phyloP scores from a whole-genome alignment of 2,113 vertebrate genomes.

The Vidua chalybeata region DNA sequence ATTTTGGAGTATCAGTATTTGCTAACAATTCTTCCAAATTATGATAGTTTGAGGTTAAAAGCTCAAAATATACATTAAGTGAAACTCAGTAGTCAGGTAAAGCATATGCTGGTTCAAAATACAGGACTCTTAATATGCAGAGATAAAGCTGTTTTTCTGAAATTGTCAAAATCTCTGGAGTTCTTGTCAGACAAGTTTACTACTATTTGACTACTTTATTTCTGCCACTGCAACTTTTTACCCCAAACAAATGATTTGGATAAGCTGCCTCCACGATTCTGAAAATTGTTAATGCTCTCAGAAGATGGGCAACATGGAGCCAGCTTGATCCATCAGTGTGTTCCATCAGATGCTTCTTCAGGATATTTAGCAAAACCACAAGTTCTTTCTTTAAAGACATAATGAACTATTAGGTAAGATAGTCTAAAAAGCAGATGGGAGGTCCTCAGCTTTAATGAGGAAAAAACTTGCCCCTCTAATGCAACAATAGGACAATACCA shows the following conservation, averaged over 20 bases:
- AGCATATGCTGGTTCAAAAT: neutral
- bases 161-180: neutral
- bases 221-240: neutral
- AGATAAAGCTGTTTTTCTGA: neutral
- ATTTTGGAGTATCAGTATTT: neutral
- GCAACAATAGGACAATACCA: neutral
- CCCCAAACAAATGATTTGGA: neutral
- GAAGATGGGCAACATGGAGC: neutral
- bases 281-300: neutral
- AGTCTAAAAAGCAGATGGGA: neutral
- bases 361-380: neutral
- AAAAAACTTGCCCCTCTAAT: neutral
- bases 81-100: neutral
- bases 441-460: neutral
- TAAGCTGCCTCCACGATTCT: neutral
- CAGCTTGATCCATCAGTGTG: neutral
- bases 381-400: neutral
- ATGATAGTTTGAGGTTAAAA: neutral
- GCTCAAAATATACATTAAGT: neutral
- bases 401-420: neutral
- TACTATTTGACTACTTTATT: neutral
- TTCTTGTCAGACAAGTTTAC: neutral
- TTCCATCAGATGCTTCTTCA: neutral
- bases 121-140: neutral
- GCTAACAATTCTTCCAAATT: neutral